phyloP scores from a whole-genome alignment of 2,797 vertebrate species.

The Myotis vivesi region DNA sequence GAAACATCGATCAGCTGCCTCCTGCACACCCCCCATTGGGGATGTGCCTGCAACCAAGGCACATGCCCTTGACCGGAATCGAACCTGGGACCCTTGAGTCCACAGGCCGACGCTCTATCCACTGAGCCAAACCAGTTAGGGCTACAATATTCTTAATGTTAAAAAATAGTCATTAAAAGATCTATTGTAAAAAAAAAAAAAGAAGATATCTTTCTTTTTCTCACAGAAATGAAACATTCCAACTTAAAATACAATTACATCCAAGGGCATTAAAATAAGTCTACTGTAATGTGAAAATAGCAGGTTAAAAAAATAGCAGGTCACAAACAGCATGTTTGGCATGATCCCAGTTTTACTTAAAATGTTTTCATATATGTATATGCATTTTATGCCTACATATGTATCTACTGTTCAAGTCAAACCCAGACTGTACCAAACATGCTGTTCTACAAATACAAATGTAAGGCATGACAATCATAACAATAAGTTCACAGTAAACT shows the following conservation, averaged over 20 bases:
- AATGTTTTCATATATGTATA: not conserved
- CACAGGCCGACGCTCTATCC: too few relatives aligned
- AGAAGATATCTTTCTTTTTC: not conserved
- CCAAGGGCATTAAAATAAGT: not conserved
- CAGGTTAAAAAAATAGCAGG: slow-evolving; percentile 3
- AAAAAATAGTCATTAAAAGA: slow-evolving; percentile 80
- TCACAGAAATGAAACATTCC: slow-evolving; percentile 56
- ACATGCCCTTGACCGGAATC: too few relatives aligned
- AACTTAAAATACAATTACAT: slow-evolving; percentile 34
- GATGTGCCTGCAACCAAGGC: too few relatives aligned
- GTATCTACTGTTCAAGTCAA: not conserved
- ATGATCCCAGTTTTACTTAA: not conserved
- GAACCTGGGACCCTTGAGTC: too few relatives aligned
- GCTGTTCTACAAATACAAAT: not conserved
- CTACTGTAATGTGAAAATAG: not conserved
- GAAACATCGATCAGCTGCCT: too few relatives aligned
- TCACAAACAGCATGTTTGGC: not conserved
- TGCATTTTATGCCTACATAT: not conserved
- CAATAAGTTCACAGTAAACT: not conserved
- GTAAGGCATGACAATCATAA: not conserved
- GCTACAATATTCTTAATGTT: slow-evolving; percentile 74
- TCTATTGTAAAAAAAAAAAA: slow-evolving; percentile 59
- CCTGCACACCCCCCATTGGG: too few relatives aligned
- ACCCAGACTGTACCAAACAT: not conserved
- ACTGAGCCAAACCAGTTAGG: too few relatives aligned